Evolutionary conservation across 2,888 invertebrate species (phyloP).

Genomic region (Dicroscelio sp.): DNA sequence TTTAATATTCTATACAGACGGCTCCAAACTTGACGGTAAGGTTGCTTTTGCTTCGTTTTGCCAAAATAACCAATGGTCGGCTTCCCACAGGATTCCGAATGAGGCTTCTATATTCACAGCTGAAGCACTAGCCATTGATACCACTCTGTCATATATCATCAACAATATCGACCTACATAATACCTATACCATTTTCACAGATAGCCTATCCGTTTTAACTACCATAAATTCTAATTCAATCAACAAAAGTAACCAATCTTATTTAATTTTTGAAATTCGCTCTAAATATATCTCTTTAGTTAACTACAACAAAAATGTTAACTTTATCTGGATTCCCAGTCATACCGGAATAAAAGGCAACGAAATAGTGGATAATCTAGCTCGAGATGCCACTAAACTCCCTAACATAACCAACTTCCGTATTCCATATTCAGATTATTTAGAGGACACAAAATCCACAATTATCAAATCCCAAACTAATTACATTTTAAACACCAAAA

Average conservation of each 20-base stretch:
- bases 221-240: neutral
- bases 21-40: neutral
- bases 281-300: neutral
- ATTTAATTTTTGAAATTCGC: neutral
- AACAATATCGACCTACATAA: neutral
- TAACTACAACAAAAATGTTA: neutral
- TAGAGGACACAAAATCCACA: neutral
- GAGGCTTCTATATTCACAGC: slow-evolving; percentile 53
- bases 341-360: slow-evolving; percentile 34
- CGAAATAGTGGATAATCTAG: slow-evolving; percentile 15
- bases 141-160: neutral
- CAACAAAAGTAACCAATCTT: neutral
- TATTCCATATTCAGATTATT: slow-evolving; percentile 1
- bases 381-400: neutral
- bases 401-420: neutral
- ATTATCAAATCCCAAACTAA: slow-evolving; percentile 9
- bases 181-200: neutral
- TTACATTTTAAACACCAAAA: neutral
- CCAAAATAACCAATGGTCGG: neutral
- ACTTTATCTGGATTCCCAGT: slow-evolving; percentile 35
- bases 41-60: neutral
- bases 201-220: neutral
- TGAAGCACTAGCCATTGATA: slow-evolving; percentile 38
- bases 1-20: neutral
- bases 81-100: neutral